Conservation (phyloP, 2,888 invertebrate species). For the Perizoma affinitatum region DNA sequence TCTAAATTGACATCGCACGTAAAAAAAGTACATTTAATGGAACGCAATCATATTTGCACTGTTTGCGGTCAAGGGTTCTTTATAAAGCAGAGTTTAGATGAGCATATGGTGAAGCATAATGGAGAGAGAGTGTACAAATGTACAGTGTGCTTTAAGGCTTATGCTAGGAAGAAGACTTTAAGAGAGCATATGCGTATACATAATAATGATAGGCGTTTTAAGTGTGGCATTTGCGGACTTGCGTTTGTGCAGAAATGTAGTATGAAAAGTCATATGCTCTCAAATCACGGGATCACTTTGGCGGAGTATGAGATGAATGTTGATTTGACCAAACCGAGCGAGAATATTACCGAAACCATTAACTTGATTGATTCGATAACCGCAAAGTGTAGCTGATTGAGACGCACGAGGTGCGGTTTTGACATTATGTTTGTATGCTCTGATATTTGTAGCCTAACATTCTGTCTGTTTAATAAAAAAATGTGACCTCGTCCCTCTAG, state of each 20-base stretch:
- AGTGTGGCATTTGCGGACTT: slow-evolving; percentile 64
- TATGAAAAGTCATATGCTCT: slow-evolving; percentile 73
- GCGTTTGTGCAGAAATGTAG: slow-evolving; percentile 76
- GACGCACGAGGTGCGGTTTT: too few relatives aligned
- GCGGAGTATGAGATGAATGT: slow-evolving; percentile 56
- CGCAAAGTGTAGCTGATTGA: too few relatives aligned
- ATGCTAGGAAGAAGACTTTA: slow-evolving; percentile 72
- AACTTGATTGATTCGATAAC: not conserved
- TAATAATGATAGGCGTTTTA: slow-evolving; percentile 72
- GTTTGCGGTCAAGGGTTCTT: slow-evolving; percentile 74
- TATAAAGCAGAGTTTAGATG: slow-evolving; percentile 69
- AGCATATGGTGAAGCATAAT: slow-evolving; percentile 75
- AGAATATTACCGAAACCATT: not conserved
- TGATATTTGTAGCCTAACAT: too few relatives aligned
- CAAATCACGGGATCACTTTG: slow-evolving; percentile 68
- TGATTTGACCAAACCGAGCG: slow-evolving; percentile 1
- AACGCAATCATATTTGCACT: slow-evolving; percentile 68
- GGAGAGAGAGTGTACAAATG: slow-evolving; percentile 71
- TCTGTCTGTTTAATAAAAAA: too few relatives aligned
- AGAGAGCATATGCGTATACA: slow-evolving; percentile 76
- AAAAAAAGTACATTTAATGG: slow-evolving; percentile 75
- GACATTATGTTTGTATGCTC: too few relatives aligned
- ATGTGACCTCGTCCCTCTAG: too few relatives aligned
- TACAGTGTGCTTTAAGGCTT: slow-evolving; percentile 66
- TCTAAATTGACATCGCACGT: slow-evolving; percentile 72